Evolutionary conservation across 2,888 invertebrate species (phyloP).

Genomic region (Lymantria monacha): DNA sequence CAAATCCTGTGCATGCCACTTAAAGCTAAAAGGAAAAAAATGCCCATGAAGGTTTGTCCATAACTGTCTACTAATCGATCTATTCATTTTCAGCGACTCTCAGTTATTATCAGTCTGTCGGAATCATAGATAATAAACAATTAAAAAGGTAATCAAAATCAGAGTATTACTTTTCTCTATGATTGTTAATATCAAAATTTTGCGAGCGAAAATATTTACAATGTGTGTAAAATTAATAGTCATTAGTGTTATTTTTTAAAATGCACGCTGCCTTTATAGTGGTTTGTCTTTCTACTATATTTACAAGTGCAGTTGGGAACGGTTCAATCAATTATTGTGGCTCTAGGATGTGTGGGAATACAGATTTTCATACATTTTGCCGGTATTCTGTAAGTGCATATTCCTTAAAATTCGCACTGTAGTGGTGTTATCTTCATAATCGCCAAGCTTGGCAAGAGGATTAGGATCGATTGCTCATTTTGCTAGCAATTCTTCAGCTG

Average conservation of each 20-base stretch:
- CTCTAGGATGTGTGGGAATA: constrained; percentile 58
- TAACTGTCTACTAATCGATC: too few relatives aligned
- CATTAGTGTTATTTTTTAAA: constrained; percentile 19
- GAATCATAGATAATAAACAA: too few relatives aligned
- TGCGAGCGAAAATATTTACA: background rate
- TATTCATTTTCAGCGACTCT: too few relatives aligned
- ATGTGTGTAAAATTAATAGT: constrained; percentile 46
- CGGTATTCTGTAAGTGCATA: constrained; percentile 53
- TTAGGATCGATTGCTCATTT: too few relatives aligned
- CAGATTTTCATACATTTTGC: constrained; percentile 63
- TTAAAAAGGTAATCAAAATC: too few relatives aligned
- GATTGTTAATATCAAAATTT: constrained; percentile 5
- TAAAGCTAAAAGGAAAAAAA: too few relatives aligned
- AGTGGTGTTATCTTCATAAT: background rate
- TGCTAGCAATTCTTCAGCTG: too few relatives aligned
- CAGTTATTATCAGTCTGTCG: too few relatives aligned
- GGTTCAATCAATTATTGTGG: constrained; percentile 60
- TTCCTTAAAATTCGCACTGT: too few relatives aligned
- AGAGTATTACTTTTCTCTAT: too few relatives aligned
- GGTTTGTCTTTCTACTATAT: constrained; percentile 7
- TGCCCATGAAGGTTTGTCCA: too few relatives aligned
- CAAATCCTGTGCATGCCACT: too few relatives aligned
- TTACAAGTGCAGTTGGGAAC: constrained; percentile 6
- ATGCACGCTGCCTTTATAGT: constrained; percentile 41
- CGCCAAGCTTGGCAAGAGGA: background rate